Base-by-base conservation (phyloP, 1,140 invertebrate species). In the Nilaparvata lugens region DNA sequence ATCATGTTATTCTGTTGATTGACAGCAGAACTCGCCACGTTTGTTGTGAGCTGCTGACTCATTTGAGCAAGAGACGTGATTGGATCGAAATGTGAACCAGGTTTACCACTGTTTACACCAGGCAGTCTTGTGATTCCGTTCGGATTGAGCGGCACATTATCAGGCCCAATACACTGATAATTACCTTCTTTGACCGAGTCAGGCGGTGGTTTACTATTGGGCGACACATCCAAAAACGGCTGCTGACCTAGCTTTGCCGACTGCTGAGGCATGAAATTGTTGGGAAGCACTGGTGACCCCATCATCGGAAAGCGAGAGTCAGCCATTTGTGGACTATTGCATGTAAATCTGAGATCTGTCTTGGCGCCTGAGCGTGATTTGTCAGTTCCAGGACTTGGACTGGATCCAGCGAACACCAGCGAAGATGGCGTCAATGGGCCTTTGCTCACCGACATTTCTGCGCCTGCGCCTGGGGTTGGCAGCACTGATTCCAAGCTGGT, bases 41-140 rank as follows among this genome's bases (percentile, higher is more conserved):
- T 85, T 67, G 86, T 91, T 2, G 91, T 92, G 21, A 95, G 72
- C 69, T 93, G 90, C 68, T 95, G 92, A 54, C 88, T 92, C 93
- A 95, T 95, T 72, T 95, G 91, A 21, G 92, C 91, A 67, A 95
- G 80, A 3, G 93, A 95, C 14, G 91, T 91, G 64, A 95, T 95
- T 0, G 93, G 92, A 78, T 95, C 93, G 73, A 95, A 95, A 67
- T 82, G 84, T 56, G 82, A 80, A 13, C 77, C 67, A 67, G 80
- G 82, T 59, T 76, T 78, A 28, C 75, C 75, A 42, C 63, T 61
- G 42, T 62, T 24, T 13, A 64, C 43, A 62, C 43, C 43, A 19
- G 79, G 72, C 67, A 77, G 78, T 64, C 81, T 81, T 51, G 81
- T 82, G 62, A 84, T 81, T 66, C 84, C 78, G 73, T 89, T 87